Percentiles rank a stretch among this genome's conserved stretches.
phyloP scores from a whole-genome alignment of 2,888 invertebrate species.

The Corythucha ciliata region DNA sequence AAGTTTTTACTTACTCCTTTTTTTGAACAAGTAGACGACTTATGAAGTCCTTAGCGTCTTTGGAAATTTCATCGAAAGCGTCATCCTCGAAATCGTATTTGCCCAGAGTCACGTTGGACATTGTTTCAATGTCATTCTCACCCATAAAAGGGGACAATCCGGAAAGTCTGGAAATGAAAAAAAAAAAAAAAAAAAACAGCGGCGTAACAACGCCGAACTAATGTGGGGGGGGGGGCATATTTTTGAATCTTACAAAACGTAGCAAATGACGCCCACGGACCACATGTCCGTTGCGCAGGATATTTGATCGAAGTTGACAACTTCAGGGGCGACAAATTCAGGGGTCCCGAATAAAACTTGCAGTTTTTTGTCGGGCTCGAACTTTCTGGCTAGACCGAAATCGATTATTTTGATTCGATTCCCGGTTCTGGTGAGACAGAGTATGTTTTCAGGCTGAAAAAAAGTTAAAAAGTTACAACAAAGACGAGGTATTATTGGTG shows the following conservation, averaged over 20 bases:
- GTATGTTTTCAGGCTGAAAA: constrained; percentile 90
- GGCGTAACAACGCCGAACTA: background rate
- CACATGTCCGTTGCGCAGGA: constrained; percentile 97
- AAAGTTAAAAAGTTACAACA: constrained; percentile 23
- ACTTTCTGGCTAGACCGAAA: constrained; percentile 90
- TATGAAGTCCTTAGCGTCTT: constrained; percentile 93
- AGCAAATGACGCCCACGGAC: constrained; percentile 97
- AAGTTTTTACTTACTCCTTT: constrained; percentile 61
- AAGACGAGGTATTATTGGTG: background rate
- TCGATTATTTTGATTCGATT: constrained; percentile 98
- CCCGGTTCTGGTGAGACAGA: constrained; percentile 91
- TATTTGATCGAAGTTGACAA: constrained; percentile 96
- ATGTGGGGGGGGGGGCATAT: too few species aligned
- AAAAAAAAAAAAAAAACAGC: too few species aligned
- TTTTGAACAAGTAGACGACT: constrained; percentile 82
- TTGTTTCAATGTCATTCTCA: constrained; percentile 91
- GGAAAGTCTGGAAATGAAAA: constrained; percentile 57
- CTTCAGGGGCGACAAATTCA: constrained; percentile 98
- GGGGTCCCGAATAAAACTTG: constrained; percentile 96
- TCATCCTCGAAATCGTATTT: constrained; percentile 98
- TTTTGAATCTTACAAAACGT: constrained; percentile 78
- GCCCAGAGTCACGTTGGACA: constrained; percentile 96
- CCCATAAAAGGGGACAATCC: constrained; percentile 99
- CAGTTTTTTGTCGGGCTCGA: constrained; percentile 82
- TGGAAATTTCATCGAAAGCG: constrained; percentile 88